Conservation (phyloP, 2,113 vertebrate species). For the Neotoma lepida region DNA sequence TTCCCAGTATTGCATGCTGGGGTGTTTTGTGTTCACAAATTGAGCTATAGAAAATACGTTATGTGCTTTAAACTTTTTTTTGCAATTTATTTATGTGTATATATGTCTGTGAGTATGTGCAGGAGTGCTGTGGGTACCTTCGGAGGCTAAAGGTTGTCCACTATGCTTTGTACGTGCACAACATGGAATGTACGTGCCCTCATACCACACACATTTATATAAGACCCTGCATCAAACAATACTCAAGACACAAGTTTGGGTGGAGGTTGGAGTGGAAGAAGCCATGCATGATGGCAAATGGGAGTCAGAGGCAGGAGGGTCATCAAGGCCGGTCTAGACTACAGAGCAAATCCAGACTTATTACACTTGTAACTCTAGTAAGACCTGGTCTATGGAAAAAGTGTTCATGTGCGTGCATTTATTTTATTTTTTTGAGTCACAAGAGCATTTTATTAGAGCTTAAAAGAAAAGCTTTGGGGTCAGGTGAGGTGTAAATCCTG, state of each 20-base stretch:
- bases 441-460: background rate
- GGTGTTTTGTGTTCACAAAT: background rate
- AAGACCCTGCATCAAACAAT: background rate
- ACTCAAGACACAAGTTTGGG: background rate
- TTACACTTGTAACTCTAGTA: background rate
- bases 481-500: background rate
- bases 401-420: background rate
- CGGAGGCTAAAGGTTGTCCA: background rate
- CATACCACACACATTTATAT: background rate
- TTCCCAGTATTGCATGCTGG: background rate
- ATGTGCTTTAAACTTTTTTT: background rate
- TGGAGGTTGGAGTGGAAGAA: background rate
- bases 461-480: background rate
- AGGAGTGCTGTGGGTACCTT: background rate
- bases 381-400: background rate
- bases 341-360: background rate
- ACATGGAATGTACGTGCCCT: too few species aligned
- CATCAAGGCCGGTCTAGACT: background rate
- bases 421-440: background rate
- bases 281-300: background rate
- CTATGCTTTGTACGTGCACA: background rate
- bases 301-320: background rate
- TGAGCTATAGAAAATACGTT: background rate
- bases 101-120: background rate
- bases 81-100: background rate